Percentiles rank a stretch among this genome's conserved stretches.
Conservation (phyloP, 2,888 invertebrate species). For the Aleiodes leptofemur region DNA sequence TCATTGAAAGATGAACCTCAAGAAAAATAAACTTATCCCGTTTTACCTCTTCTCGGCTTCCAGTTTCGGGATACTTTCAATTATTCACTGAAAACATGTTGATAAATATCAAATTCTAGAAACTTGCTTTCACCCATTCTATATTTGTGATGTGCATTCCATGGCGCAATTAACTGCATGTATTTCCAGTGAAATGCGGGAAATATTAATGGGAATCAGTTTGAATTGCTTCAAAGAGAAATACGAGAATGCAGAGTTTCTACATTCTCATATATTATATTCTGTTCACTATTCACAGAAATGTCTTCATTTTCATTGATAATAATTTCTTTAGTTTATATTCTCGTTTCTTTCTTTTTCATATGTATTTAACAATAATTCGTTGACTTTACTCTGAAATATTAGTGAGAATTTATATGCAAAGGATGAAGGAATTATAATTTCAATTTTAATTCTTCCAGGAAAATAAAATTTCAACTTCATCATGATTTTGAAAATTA, state of each 20-base stretch:
- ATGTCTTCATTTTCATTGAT: not conserved
- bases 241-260: not conserved
- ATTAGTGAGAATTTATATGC: not conserved
- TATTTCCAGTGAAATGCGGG: not conserved
- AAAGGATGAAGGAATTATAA: not conserved
- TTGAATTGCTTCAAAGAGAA: not conserved
- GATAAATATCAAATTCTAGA: slow-evolving; percentile 20
- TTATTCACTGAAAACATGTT: slow-evolving; percentile 7
- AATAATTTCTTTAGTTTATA: not conserved
- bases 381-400: not conserved
- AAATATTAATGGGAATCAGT: not conserved
- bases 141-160: not conserved
- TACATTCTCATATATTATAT: too few species aligned
- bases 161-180: too few species aligned
- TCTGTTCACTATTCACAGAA: too few species aligned
- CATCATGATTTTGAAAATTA: not conserved
- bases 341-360: too few species aligned
- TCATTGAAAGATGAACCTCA: too few species aligned
- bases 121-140: slow-evolving; percentile 6
- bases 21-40: too few species aligned
- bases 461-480: not conserved
- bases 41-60: too few species aligned
- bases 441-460: not conserved
- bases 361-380: not conserved
- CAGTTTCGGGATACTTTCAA: not conserved